A percentile compares a stretch with the other conserved stretches of the same genome.
These are phyloP conservation scores for Fissipunctia ypsillon DNA, from an alignment of 2,888 invertebrate genomes.

Conservation along the genomic window DNA sequence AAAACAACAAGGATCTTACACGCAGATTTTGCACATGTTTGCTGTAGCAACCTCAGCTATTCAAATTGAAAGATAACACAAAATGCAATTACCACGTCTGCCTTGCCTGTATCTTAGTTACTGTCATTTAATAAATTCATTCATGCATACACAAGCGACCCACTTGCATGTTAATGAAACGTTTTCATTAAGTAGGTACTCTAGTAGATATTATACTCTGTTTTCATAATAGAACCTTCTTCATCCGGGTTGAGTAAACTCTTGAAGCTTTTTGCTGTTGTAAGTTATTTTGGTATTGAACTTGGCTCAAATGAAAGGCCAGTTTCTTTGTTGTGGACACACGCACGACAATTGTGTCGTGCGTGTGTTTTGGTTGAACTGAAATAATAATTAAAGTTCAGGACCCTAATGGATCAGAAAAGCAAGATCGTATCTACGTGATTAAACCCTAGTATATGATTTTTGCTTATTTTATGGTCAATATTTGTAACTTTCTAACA, in stretches of 20 bases:
- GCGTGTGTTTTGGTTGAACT: no score
- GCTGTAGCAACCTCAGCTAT: conserved; percentile 1
- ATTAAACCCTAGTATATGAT: no score
- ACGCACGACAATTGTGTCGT: no score
- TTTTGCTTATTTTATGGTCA: no score
- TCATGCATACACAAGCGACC: conserved; percentile 26
- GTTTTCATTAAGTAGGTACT: conserved; percentile 20
- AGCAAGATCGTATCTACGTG: no score
- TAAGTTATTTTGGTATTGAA: neutral
- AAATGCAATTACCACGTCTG: neutral
- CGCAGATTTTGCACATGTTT: neutral
- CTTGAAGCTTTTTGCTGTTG: neutral
- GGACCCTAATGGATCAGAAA: no score
- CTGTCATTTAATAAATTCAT: conserved; percentile 25
- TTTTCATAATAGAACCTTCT: conserved; percentile 1
- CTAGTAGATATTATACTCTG: neutral
- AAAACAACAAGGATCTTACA: neutral
- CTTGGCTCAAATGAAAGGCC: neutral
- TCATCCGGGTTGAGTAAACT: neutral
- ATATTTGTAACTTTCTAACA: no score
- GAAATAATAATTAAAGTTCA: no score
- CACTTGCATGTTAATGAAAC: conserved; percentile 34
- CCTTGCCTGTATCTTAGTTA: conserved; percentile 4
- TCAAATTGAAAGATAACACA: conserved; percentile 24
- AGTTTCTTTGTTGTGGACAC: neutral